A percentile compares a stretch with the other conserved stretches of the same genome.
Evolutionary conservation across 2,797 vertebrate genomes (phyloP).

Genomic region (Mormyrops attenuatus): DNA sequence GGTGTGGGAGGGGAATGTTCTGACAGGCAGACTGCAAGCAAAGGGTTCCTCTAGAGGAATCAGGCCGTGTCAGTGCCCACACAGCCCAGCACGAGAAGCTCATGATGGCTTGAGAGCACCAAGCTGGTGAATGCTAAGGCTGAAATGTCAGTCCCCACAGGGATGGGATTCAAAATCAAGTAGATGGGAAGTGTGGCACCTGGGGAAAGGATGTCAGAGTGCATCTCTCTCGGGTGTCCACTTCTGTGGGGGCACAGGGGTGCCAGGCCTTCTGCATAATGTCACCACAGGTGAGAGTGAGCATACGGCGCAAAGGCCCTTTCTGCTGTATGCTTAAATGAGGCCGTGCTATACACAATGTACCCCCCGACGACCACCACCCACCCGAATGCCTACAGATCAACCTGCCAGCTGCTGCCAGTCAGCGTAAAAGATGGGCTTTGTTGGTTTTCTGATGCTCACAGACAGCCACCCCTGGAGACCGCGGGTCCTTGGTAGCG

Average conservation of each 20-base stretch:
- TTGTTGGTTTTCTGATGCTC: slow-evolving; percentile 78
- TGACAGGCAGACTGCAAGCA: slow-evolving; percentile 10
- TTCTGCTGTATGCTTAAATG: slow-evolving; percentile 16
- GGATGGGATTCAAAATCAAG: not conserved
- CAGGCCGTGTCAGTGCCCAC: slow-evolving; percentile 6
- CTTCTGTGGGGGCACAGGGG: slow-evolving; percentile 7
- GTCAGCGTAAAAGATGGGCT: slow-evolving; percentile 72
- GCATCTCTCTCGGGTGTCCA: not conserved
- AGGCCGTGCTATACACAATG: not conserved
- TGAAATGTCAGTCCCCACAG: slow-evolving; percentile 8
- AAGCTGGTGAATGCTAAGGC: not conserved
- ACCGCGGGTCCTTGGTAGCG: slow-evolving; percentile 66
- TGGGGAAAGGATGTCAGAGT: slow-evolving; percentile 18
- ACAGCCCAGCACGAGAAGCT: not conserved
- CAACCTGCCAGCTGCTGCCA: slow-evolving; percentile 74
- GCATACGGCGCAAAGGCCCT: not conserved
- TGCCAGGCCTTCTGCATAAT: slow-evolving; percentile 8
- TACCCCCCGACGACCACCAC: slow-evolving; percentile 30
- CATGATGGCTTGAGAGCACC: not conserved
- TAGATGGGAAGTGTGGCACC: not conserved
- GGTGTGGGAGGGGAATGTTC: slow-evolving; percentile 12
- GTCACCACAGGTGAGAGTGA: not conserved
- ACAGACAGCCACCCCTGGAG: slow-evolving; percentile 70
- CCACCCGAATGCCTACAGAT: slow-evolving; percentile 57
- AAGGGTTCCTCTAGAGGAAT: slow-evolving; percentile 13